Base-by-base conservation (phyloP, 2,113 vertebrate genomes). In the Pontoporia blainvillei region DNA sequence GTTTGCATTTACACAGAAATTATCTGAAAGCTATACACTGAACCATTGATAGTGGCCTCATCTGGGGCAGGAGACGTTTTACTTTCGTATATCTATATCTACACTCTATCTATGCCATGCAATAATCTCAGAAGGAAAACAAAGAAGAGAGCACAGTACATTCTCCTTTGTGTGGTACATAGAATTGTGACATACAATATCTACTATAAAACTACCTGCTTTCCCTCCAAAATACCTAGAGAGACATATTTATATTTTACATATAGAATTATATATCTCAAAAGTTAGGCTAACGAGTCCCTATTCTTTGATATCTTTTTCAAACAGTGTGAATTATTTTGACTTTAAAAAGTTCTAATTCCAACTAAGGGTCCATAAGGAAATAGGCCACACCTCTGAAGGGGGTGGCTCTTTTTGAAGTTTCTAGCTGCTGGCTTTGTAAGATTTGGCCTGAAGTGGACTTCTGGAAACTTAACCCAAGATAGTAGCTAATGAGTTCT, bases 381-480 rank as follows among this genome's bases (percentile, higher is more conserved):
- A 31, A 92, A 81, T 0, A 71, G 44, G 72, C 71, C 36, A 61
- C 46, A 46, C 62, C 44, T 46, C 18, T 86, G 4, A 91, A 72
- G 14, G 83, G 23, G 49, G 29, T 89, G 76, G 41, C 88, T 44
- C 72, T 73, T 94, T 92, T 85, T 90, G 62, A 96, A 85, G 72
- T 93, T 85, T 92, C 85, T 76, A 86, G 96, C 90, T 88, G 66
- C 79, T 84, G 75, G 91, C 72, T 91, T 93, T 39, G 0, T 93
- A 96, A 92, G 52, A 81, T 92, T 27, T 86, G 76, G 88, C 94
- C 91, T 92, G 82, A 88, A 71, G 46, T 86, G 52, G 61, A 54
- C 62, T 90, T 96, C 64, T 83, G 69, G 93, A 90, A 97, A 84
- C 61, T 73, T 73, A 93, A 87, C 34, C 75, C 61, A 85, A 91